phyloP scores from a whole-genome alignment of 2,888 invertebrate genomes.

The Oxycera nigricornis region DNA sequence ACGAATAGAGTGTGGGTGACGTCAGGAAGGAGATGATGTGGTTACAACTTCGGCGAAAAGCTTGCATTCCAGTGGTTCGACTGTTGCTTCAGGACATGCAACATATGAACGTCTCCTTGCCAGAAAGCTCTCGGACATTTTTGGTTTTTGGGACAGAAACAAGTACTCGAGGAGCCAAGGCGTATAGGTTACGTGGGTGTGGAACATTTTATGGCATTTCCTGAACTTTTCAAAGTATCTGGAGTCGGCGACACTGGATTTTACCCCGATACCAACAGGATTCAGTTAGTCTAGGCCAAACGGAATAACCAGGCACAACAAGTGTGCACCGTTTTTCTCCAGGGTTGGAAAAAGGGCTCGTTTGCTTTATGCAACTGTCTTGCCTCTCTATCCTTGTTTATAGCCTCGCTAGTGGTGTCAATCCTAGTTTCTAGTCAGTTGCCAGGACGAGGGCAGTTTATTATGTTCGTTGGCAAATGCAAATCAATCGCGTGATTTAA shows the following conservation, averaged over 20 bases:
- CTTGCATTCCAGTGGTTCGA: conserved; percentile 13
- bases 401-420: not conserved
- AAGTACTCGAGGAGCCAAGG: not conserved
- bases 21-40: too few species aligned
- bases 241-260: conserved; percentile 8
- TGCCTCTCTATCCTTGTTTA: conserved; percentile 9
- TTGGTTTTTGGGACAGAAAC: conserved; percentile 20
- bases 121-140: not conserved
- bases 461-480: conserved; percentile 2
- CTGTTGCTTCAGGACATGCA: conserved; percentile 35
- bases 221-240: conserved; percentile 26
- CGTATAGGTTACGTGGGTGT: conserved; percentile 20
- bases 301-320: conserved; percentile 62
- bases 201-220: conserved; percentile 19
- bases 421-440: conserved; percentile 40
- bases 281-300: conserved; percentile 62
- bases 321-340: conserved; percentile 54
- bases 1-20: too few species aligned
- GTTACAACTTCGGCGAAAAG: conserved; percentile 13
- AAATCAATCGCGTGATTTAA: conserved; percentile 25
- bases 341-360: conserved; percentile 5
- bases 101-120: conserved; percentile 13
- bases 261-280: conserved; percentile 55
- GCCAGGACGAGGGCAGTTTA: conserved; percentile 3
- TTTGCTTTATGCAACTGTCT: conserved; percentile 35